Percentiles rank a stretch among this genome's conserved stretches.
Conservation (phyloP, 1,140 invertebrate species). For the Portunus trituberculatus region DNA sequence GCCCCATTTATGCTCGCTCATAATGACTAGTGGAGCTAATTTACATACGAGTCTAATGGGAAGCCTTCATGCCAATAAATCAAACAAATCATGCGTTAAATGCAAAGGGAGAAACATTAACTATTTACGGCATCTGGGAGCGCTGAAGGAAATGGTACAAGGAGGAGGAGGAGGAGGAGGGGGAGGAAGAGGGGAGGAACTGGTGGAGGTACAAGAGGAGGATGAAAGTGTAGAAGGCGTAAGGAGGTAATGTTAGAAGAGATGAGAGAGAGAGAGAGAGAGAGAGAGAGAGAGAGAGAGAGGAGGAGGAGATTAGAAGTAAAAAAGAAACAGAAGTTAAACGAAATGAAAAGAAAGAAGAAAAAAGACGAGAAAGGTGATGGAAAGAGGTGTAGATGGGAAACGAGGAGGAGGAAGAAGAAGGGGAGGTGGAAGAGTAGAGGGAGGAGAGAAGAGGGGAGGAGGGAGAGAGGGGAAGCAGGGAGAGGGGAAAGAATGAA, state of each 20-base stretch:
- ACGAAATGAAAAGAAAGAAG: background rate
- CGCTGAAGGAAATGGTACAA: conserved; percentile 49
- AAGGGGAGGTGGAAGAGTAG: no score
- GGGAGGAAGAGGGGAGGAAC: background rate
- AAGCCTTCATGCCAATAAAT: conserved; percentile 67
- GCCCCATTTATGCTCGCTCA: conserved; percentile 59
- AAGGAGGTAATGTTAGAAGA: background rate
- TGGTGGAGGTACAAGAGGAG: background rate
- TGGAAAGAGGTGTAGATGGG: background rate
- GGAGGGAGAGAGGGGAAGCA: background rate
- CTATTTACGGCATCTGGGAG: conserved; percentile 64
- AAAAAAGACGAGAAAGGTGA: background rate
- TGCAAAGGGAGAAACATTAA: conserved; percentile 70
- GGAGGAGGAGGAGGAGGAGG: conserved; percentile 24
- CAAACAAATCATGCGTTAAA: conserved; percentile 72
- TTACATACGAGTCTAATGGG: conserved; percentile 70
- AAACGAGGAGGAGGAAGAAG: no score
- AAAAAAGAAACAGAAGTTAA: background rate
- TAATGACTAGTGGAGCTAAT: conserved; percentile 67
- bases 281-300: background rate
- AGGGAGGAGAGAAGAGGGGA: background rate
- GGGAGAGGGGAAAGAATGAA: background rate
- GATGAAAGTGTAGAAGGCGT: background rate
- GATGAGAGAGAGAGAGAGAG: background rate
- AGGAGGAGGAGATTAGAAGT: no score